A percentile compares a stretch with the other conserved stretches of the same genome.
These are phyloP conservation scores for Zaprionus capensis DNA, from an alignment of 1,140 invertebrate genomes.

Conservation along the genomic window DNA sequence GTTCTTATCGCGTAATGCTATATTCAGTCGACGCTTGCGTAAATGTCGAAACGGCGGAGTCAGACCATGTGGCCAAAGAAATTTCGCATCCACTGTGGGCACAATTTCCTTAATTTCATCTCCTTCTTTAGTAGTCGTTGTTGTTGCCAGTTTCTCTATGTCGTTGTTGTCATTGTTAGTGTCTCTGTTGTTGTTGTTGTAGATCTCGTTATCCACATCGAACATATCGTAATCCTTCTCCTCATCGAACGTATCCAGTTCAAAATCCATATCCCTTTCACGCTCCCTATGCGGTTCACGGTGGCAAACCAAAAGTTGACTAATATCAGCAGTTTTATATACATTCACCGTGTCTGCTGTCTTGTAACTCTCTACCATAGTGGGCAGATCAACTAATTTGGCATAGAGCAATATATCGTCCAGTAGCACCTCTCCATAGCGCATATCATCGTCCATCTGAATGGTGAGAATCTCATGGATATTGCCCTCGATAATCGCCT, in stretches of 20 bases:
- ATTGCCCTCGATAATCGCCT: constrained; percentile 89
- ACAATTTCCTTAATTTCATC: background rate
- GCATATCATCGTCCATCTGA: constrained; percentile 94
- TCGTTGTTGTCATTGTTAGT: background rate
- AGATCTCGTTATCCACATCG: constrained; percentile 90
- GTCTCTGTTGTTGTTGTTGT: background rate
- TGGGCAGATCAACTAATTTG: constrained; percentile 97
- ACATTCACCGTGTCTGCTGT: constrained; percentile 97
- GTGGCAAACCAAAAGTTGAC: constrained; percentile 95
- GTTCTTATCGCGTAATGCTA: constrained; percentile 1
- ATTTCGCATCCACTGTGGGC: constrained; percentile 1
- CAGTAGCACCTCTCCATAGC: constrained; percentile 93
- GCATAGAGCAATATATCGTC: constrained; percentile 93
- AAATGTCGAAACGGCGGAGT: constrained; percentile 20
- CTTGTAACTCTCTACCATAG: constrained; percentile 95
- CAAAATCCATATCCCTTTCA: constrained; percentile 94
- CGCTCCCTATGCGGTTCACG: constrained; percentile 91
- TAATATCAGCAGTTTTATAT: constrained; percentile 98
- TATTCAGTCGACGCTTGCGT: constrained; percentile 15
- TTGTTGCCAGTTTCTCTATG: background rate
- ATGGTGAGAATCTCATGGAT: constrained; percentile 94
- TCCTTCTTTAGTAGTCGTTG: no score
- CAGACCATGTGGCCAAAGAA: constrained; percentile 27
- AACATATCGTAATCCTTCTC: constrained; percentile 98
- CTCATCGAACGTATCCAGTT: constrained; percentile 93